Evolutionary conservation across 2,797 vertebrate species (phyloP).

Genomic region (Urocyon cinereoargenteus): DNA sequence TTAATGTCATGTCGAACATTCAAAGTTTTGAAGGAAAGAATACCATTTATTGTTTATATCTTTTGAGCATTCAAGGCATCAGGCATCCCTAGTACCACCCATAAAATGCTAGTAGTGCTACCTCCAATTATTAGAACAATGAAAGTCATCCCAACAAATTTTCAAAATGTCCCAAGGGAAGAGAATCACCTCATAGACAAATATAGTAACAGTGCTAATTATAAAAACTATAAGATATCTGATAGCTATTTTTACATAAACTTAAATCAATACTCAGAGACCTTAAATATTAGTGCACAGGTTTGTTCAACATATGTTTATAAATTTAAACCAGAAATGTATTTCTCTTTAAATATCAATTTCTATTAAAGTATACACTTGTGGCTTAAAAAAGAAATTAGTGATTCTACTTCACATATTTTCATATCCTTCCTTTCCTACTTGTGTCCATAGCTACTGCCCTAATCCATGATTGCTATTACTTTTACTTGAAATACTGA

Average conservation of each 20-base stretch:
- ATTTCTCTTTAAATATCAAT: constrained; percentile 42
- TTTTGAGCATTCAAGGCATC: neutral
- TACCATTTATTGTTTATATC: neutral
- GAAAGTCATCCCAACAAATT: neutral
- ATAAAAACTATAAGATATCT: neutral
- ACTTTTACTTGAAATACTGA: neutral
- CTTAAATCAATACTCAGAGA: neutral
- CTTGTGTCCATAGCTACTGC: neutral
- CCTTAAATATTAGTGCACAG: neutral
- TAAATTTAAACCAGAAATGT: neutral
- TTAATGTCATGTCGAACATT: neutral
- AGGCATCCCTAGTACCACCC: neutral
- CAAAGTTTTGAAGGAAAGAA: neutral
- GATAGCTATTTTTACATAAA: neutral
- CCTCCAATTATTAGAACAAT: neutral
- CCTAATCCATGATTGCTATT: neutral
- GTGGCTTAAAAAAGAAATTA: constrained; percentile 13
- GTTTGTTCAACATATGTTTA: neutral
- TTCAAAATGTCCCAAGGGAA: neutral
- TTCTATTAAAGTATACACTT: neutral
- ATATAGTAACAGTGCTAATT: neutral
- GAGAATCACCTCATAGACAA: neutral
- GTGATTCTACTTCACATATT: neutral
- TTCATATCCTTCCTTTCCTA: neutral
- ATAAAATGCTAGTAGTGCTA: neutral